phyloP scores from a whole-genome alignment of 2,797 vertebrate genomes.

The Hapalemur alaotrensis region DNA sequence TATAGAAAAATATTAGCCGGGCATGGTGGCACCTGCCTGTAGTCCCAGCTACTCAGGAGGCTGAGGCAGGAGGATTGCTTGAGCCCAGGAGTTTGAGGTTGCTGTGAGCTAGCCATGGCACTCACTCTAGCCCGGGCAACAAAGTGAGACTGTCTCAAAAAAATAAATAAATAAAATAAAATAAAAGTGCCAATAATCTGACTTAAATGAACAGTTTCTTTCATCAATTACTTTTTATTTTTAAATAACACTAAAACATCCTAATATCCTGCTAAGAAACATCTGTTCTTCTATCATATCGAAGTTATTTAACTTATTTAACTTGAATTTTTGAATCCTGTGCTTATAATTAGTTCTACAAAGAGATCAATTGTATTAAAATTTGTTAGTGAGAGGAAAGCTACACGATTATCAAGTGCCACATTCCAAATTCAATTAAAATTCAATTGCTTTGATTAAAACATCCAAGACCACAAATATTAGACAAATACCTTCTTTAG shows the following conservation, averaged over 20 bases:
- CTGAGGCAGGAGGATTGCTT: too few species aligned
- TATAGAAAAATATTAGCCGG: too few species aligned
- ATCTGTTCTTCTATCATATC: neutral
- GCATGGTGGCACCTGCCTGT: too few species aligned
- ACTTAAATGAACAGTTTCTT: neutral
- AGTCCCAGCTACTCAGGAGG: too few species aligned
- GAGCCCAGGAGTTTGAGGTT: too few species aligned
- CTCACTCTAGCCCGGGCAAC: too few species aligned
- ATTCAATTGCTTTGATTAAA: neutral
- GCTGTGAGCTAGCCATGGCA: too few species aligned
- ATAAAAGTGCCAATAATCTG: neutral
- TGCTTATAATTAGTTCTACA: neutral
- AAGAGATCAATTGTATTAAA: neutral
- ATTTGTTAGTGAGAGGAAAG: neutral
- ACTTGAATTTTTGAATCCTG: neutral
- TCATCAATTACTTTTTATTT: neutral
- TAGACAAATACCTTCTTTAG: neutral
- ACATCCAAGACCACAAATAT: neutral
- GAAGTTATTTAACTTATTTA: neutral
- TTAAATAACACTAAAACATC: neutral
- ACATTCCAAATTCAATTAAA: conserved; percentile 4
- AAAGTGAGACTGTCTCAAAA: too few species aligned
- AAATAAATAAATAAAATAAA: too few species aligned
- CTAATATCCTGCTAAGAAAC: neutral
- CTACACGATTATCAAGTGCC: neutral